phyloP scores from a whole-genome alignment of 2,888 invertebrate species.

The Drosophila silvestris region DNA sequence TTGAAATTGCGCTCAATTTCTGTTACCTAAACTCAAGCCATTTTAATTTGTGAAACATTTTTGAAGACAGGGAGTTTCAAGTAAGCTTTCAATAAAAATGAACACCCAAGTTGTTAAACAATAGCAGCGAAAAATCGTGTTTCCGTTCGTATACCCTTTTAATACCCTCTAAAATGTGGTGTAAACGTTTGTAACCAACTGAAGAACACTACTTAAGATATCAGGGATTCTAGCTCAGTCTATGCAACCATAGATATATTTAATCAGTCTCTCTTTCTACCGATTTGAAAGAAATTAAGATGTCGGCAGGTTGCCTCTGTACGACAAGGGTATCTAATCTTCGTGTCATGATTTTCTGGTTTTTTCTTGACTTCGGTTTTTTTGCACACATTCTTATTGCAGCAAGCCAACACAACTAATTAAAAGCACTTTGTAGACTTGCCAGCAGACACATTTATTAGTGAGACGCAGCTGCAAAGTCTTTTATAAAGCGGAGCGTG shows the following conservation, averaged over 20 bases:
- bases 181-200: neutral
- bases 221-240: neutral
- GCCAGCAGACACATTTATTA: constrained; percentile 68
- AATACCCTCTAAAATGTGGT: neutral
- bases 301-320: neutral
- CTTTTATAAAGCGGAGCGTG: constrained; percentile 20
- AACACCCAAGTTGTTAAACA: constrained; percentile 58
- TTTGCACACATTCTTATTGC: constrained; percentile 29
- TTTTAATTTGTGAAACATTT: constrained; percentile 42
- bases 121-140: neutral
- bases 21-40: constrained; percentile 24
- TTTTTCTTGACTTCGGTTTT: neutral
- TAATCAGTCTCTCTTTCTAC: neutral
- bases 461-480: constrained; percentile 52
- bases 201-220: neutral
- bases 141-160: neutral
- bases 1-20: neutral
- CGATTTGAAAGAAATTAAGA: neutral
- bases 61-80: constrained; percentile 28
- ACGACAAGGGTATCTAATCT: neutral
- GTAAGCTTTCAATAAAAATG: constrained; percentile 47
- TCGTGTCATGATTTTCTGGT: neutral
- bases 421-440: constrained; percentile 72
- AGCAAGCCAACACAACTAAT: constrained; percentile 71
- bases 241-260: neutral